Base-by-base conservation (phyloP, 1,140 invertebrate species). In the Agraylea sexmaculata region DNA sequence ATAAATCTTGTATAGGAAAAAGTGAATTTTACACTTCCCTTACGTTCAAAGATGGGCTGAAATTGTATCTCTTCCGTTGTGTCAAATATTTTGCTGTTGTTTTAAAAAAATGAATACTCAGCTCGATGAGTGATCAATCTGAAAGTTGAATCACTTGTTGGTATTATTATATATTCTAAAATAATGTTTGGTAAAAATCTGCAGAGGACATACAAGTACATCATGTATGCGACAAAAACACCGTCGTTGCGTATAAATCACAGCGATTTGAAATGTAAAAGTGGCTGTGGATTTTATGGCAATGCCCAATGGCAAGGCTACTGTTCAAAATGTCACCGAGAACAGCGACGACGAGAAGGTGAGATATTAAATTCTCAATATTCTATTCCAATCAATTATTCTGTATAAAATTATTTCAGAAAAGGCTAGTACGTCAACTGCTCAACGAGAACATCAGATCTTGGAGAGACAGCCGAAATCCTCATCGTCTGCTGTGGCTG, bases 231-330 rank as follows among this genome's bases (percentile, higher is more conserved):
- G 1, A 76, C 68, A 46, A 83, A 81, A 58, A 75, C 73, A 55
- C 77, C 80, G 1, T 76, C 75, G 4, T 67, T 86, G 43, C 72
- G 86, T 40, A 82, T 93, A 30, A 79, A 83, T 45, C 78, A 85
- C 51, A 75, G 80, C 37, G 87, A 93, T 63, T 66, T 98, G 43
- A 80, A 92, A 50, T 99, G 95, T 62, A 88, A 88, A 60, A 91
- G 87, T 64, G 86, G 88, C 11, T 98, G 93, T 70, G 91, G 90
- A 41, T 98, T 79, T 70, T 99, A 84, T 63, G 94, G 95, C 13
- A 98, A 96, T 65, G 85, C 87, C 20, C 85, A 93, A 56, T 98
- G 93, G 86, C 81, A 92, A 58, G 74, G 92, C 11, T 93, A 92
- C 57, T 99, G 95, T 60, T 97, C 93, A 17, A 85, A 92, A 65